Evolutionary conservation across 2,113 vertebrate species (phyloP), one percentile per base, ranked within the genome.

Genomic region (Perca flavescens): DNA sequence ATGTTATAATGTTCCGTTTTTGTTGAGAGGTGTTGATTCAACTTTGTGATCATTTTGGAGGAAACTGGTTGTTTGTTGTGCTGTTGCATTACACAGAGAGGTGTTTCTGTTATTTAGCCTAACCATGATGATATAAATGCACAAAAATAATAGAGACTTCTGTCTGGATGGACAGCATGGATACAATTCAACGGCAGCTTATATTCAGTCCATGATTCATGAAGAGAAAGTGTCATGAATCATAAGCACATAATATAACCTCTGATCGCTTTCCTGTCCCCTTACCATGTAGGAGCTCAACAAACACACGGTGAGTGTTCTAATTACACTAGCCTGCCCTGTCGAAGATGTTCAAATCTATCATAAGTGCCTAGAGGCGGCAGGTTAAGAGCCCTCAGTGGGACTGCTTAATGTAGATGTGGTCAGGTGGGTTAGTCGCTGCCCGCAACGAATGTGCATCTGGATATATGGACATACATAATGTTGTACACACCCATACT

Each of bases 311-410:
- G 43, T 62, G 57, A 72, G 64, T 52, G 74, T 68, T 65, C 40
- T 79, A 82, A 87, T 84, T 76, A 89, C 63, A 77, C 43, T 56
- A 62, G 46, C 70, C 46, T 63, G 52, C 19, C 64, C 53, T 60
- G 47, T 78, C 49, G 25, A 46, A 71, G 80, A 79, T 64, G 50
- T n/a, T 71, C 57, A 3, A 47, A 77, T 68, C 61, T 49, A 54
- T 65, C 58, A 74, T 64, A 61, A 84, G 54, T 82, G 65, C 34
- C 31, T 5, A 4, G 67, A 88, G 69, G 63, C 78, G 73, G 76
- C 25, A 66, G 88, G 71, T 77, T 81, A 78, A 80, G 36, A 83
- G 67, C 47, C 65, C 81, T 84, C 76, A 70, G 76, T 15, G 85
- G 78, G 43, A 43, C 31, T 22, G 28, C 47, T 81, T 83, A 64